Evolutionary conservation across 2,113 vertebrate genomes (phyloP).

Genomic region (Sclerurus mexicanus): DNA sequence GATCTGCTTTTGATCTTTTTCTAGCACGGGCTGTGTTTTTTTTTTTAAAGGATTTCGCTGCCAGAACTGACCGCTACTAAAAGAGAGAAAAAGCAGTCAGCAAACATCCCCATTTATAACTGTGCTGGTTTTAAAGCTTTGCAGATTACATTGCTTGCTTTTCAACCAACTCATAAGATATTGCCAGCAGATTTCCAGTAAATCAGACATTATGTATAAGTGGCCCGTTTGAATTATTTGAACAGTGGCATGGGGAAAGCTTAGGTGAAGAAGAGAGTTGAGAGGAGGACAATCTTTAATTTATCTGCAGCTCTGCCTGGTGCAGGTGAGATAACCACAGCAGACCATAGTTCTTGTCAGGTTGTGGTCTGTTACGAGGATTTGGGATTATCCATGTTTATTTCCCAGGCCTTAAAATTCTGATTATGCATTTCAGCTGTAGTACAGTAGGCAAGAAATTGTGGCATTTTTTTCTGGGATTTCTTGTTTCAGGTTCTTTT

Average conservation of each 20-base stretch:
- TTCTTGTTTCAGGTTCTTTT: not conserved
- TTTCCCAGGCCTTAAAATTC: not conserved
- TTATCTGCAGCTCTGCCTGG: not conserved
- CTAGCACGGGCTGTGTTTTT: not conserved
- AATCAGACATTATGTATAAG: slow-evolving; percentile 35
- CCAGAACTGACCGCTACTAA: slow-evolving; percentile 32
- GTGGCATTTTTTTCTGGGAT: not conserved
- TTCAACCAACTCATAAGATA: not conserved
- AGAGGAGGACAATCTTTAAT: not conserved
- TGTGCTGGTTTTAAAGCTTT: slow-evolving; percentile 36
- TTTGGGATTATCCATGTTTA: not conserved
- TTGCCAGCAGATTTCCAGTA: slow-evolving; percentile 69
- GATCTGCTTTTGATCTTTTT: slow-evolving; percentile 45
- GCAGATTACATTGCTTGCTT: slow-evolving; percentile 49
- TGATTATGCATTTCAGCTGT: not conserved
- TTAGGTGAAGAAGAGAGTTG: not conserved
- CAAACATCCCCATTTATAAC: slow-evolving; percentile 29
- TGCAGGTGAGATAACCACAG: not conserved
- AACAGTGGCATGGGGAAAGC: not conserved
- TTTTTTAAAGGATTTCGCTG: not conserved
- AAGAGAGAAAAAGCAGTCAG: slow-evolving; percentile 1
- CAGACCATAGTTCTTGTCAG: not conserved
- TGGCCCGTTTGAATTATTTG: slow-evolving; percentile 33
- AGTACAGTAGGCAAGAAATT: not conserved
- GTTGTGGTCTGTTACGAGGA: not conserved